Percentiles rank a stretch among this genome's conserved stretches.
These are phyloP conservation scores for Pandemis corylana DNA, from an alignment of 2,888 invertebrate genomes.

Conservation along the genomic window DNA sequence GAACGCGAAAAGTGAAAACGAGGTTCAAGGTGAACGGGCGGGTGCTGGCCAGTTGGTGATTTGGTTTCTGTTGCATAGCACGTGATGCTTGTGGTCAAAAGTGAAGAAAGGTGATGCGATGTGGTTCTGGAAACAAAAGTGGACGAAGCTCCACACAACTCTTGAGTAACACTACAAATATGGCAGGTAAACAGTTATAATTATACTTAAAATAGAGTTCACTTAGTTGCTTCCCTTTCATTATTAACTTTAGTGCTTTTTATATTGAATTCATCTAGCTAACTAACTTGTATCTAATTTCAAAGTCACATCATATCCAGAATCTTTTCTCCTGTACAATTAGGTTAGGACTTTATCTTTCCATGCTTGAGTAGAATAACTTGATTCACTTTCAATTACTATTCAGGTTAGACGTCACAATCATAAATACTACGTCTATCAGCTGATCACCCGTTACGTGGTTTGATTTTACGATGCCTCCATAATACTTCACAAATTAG, in stretches of 20 bases:
- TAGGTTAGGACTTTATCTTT: too few relatives aligned
- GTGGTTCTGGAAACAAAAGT: neutral
- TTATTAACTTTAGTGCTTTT: neutral
- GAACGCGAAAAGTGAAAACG: constrained; percentile 81
- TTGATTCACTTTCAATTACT: neutral
- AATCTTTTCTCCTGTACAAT: too few relatives aligned
- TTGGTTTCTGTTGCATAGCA: constrained; percentile 71
- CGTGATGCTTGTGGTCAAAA: constrained; percentile 55
- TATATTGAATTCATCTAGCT: too few relatives aligned
- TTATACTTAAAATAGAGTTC: neutral
- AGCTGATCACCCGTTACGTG: constrained; percentile 68
- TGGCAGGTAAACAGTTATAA: neutral
- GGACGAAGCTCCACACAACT: constrained; percentile 5
- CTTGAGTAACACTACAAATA: neutral
- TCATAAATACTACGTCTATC: constrained; percentile 50
- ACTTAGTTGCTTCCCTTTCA: neutral
- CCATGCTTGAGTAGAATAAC: neutral
- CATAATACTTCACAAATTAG: constrained; percentile 83
- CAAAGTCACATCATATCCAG: too few relatives aligned
- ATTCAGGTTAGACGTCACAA: constrained; percentile 42
- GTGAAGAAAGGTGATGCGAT: constrained; percentile 9
- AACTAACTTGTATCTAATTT: too few relatives aligned
- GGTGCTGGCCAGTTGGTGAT: constrained; percentile 68
- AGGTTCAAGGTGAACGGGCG: constrained; percentile 68
- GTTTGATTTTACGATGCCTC: constrained; percentile 69